Conservation (phyloP, 2,888 invertebrate species). For the Campopleginae sp. region DNA sequence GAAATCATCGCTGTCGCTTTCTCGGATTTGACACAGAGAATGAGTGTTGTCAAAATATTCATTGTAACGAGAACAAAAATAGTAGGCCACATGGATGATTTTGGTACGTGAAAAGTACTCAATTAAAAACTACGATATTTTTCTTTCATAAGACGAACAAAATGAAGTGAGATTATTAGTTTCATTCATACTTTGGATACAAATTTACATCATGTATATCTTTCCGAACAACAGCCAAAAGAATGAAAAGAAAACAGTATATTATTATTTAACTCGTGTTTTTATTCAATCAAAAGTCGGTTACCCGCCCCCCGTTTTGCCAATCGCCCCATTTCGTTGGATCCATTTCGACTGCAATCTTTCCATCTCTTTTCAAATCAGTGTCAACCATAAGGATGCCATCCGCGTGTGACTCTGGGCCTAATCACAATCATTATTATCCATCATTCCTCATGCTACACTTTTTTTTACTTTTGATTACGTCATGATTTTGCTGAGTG, state of each 20-base stretch:
- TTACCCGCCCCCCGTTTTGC: constrained; percentile 79
- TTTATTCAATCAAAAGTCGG: constrained; percentile 76
- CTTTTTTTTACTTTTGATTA: background rate
- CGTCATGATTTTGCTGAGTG: background rate
- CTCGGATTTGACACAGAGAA: background rate
- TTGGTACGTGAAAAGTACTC: constrained; percentile 54
- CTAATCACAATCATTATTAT: constrained; percentile 59
- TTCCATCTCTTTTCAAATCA: constrained; percentile 75
- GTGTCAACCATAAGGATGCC: constrained; percentile 77
- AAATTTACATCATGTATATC: constrained; percentile 63
- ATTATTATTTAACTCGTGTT: constrained; percentile 37
- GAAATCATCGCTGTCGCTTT: background rate
- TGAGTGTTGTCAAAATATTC: constrained; percentile 9
- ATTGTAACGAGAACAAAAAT: constrained; percentile 29
- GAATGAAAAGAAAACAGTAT: constrained; percentile 46
- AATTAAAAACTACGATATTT: constrained; percentile 64
- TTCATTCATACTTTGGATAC: constrained; percentile 71
- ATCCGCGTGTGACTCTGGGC: constrained; percentile 71
- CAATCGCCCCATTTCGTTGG: constrained; percentile 82
- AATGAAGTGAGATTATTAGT: constrained; percentile 68
- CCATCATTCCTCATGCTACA: background rate
- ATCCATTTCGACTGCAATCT: constrained; percentile 75
- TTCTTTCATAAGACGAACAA: constrained; percentile 69
- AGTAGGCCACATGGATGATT: constrained; percentile 37
- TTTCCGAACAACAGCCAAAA: constrained; percentile 4